phyloP scores from a whole-genome alignment of 2,888 invertebrate genomes.

The Drosophila crucigera region DNA sequence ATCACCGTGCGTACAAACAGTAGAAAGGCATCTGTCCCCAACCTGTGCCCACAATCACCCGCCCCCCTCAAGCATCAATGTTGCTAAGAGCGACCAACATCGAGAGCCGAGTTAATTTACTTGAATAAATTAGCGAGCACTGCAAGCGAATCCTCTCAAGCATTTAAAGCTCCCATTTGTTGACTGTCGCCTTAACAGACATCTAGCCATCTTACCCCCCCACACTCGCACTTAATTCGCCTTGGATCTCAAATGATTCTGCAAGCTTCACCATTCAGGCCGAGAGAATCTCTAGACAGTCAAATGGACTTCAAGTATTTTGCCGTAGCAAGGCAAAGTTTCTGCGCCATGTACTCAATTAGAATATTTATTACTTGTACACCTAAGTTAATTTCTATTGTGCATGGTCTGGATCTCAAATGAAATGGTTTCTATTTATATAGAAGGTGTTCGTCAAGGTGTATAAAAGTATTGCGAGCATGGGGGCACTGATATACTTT shows the following conservation, averaged over 20 bases:
- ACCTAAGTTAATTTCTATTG: conserved; percentile 41
- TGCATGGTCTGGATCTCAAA: conserved; percentile 26
- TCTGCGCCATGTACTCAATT: conserved; percentile 44
- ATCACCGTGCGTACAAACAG: conserved; percentile 31
- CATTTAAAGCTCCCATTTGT: conserved; percentile 52
- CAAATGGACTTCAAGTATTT: conserved; percentile 44
- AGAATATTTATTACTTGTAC: conserved; percentile 53
- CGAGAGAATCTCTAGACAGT: conserved; percentile 22
- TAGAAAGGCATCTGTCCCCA: neutral
- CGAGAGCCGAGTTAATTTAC: conserved; percentile 69
- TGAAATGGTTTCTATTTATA: conserved; percentile 25
- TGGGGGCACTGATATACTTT: neutral
- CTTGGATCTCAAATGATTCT: conserved; percentile 30
- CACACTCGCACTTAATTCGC: conserved; percentile 22
- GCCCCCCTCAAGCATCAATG: conserved; percentile 11
- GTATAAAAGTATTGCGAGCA: neutral
- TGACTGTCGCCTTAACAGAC: conserved; percentile 31
- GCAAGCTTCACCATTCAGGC: conserved; percentile 23
- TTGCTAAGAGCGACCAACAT: conserved; percentile 28
- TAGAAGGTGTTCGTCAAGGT: neutral
- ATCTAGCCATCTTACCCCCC: conserved; percentile 2
- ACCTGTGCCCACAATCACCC: neutral
- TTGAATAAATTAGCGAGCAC: conserved; percentile 73
- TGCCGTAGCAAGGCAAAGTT: conserved; percentile 14
- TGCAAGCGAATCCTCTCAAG: conserved; percentile 58